phyloP scores from a whole-genome alignment of 1,140 invertebrate genomes.

The Zaprionus taronus region DNA sequence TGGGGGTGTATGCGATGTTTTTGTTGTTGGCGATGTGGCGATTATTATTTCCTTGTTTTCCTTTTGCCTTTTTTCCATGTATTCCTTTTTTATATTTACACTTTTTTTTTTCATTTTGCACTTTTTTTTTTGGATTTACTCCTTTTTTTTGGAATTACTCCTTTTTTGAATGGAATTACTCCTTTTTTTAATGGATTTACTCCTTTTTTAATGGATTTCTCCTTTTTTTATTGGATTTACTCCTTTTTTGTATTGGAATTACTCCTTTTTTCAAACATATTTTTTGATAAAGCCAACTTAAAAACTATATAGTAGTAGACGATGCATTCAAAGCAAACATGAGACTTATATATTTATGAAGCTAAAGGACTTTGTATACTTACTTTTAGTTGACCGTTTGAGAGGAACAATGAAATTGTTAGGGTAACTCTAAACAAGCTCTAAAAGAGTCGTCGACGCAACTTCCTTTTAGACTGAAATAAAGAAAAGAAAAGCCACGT shows the following conservation, averaged over 20 bases:
- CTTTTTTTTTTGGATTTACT: slow-evolving; percentile 33
- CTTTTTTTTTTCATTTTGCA: slow-evolving; percentile 61
- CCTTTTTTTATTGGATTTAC: slow-evolving; percentile 55
- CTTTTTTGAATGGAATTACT: slow-evolving; percentile 48
- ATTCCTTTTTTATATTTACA: slow-evolving; percentile 41
- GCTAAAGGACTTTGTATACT: slow-evolving; percentile 61
- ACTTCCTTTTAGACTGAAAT: slow-evolving; percentile 83
- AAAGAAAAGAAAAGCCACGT: slow-evolving; percentile 45
- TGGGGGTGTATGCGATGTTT: slow-evolving; percentile 15
- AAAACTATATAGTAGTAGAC: slow-evolving; percentile 46
- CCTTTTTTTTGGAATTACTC: slow-evolving; percentile 39
- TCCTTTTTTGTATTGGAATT: slow-evolving; percentile 56
- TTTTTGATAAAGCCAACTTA: slow-evolving; percentile 72
- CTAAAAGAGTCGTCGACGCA: slow-evolving; percentile 83
- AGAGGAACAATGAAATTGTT: slow-evolving; percentile 84
- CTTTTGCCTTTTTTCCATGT: slow-evolving; percentile 43
- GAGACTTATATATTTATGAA: slow-evolving; percentile 26
- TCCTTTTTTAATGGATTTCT: slow-evolving; percentile 62
- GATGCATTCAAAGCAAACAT: slow-evolving; percentile 32
- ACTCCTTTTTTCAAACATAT: slow-evolving; percentile 60
- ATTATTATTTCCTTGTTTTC: slow-evolving; percentile 49
- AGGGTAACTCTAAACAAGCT: slow-evolving; percentile 82
- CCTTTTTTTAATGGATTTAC: slow-evolving; percentile 49
- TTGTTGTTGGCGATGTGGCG: slow-evolving; percentile 32
- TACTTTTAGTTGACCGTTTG: slow-evolving; percentile 84